Percentiles rank a stretch among this genome's conserved stretches.
These are phyloP conservation scores for Athripsodes cinereus DNA, from an alignment of 2,888 invertebrate genomes.

Conservation along the genomic window DNA sequence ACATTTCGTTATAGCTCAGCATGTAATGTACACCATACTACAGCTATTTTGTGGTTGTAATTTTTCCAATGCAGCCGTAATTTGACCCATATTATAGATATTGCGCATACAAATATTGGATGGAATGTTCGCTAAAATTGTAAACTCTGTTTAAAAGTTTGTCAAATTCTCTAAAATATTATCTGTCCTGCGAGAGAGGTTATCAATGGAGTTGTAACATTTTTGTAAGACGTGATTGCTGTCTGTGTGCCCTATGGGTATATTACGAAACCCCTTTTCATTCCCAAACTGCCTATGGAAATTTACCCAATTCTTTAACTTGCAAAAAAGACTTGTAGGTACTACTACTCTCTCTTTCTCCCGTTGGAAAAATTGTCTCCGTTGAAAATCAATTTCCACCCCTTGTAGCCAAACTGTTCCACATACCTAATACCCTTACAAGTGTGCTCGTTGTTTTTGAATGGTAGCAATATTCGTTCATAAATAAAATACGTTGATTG, in stretches of 20 bases:
- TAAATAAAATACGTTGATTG: constrained; percentile 1
- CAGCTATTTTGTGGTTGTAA: no score
- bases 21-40: no score
- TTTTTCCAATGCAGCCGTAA: no score
- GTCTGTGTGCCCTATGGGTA: constrained; percentile 6
- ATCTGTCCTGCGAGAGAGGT: background rate
- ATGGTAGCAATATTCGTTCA: constrained; percentile 5
- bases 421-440: constrained; percentile 9
- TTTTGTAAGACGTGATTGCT: constrained; percentile 13
- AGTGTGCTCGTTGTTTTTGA: background rate
- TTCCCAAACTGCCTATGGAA: constrained; percentile 6
- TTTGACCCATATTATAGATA: no score
- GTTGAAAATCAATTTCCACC: constrained; percentile 22
- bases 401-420: constrained; percentile 8
- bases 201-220: constrained; percentile 6
- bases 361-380: constrained; percentile 15
- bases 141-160: background rate
- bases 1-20: no score
- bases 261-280: constrained; percentile 4
- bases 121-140: background rate
- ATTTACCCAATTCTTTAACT: constrained; percentile 1
- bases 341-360: constrained; percentile 15
- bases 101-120: no score
- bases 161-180: background rate
- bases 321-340: constrained; percentile 22